Percentiles rank a stretch among this genome's conserved stretches.
These are phyloP conservation scores for Archegozetes longisetosus DNA, from an alignment of 1,140 invertebrate genomes.

Conservation along the genomic window DNA sequence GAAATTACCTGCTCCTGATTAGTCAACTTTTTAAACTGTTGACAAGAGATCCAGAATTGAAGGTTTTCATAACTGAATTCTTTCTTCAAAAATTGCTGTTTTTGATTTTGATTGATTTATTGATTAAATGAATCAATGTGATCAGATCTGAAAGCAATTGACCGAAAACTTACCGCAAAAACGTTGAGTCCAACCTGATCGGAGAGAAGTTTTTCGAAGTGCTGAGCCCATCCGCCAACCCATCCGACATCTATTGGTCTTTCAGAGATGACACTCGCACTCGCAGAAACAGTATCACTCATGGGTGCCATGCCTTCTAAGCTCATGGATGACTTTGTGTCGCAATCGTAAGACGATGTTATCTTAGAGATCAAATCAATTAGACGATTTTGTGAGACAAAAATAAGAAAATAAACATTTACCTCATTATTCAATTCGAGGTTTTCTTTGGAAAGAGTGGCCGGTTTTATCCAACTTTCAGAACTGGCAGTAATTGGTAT, in stretches of 20 bases:
- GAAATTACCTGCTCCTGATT: slow-evolving; percentile 26
- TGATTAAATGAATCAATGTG: slow-evolving; percentile 1
- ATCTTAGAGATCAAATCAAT: too few species aligned
- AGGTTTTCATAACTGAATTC: slow-evolving; percentile 96
- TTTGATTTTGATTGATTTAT: background rate
- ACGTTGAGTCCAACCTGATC: slow-evolving; percentile 69
- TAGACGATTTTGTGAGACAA: too few species aligned
- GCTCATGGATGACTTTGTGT: background rate
- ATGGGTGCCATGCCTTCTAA: background rate
- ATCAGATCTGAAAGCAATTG: background rate
- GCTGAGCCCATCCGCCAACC: slow-evolving; percentile 52
- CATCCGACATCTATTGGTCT: slow-evolving; percentile 25
- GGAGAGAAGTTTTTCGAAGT: slow-evolving; percentile 73
- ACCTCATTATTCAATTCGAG: background rate
- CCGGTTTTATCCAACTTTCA: slow-evolving; percentile 18
- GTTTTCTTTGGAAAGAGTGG: background rate
- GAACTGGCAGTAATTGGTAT: too few species aligned
- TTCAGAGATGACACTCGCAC: slow-evolving; percentile 20
- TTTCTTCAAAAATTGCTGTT: slow-evolving; percentile 79
- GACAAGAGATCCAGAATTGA: slow-evolving; percentile 84
- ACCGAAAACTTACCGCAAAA: slow-evolving; percentile 54
- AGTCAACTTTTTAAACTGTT: slow-evolving; percentile 48
- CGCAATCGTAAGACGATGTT: background rate
- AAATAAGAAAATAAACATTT: too few species aligned
- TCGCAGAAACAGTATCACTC: background rate